phyloP scores from a whole-genome alignment of 2,797 vertebrate genomes.

The Leptoclinus maculatus region DNA sequence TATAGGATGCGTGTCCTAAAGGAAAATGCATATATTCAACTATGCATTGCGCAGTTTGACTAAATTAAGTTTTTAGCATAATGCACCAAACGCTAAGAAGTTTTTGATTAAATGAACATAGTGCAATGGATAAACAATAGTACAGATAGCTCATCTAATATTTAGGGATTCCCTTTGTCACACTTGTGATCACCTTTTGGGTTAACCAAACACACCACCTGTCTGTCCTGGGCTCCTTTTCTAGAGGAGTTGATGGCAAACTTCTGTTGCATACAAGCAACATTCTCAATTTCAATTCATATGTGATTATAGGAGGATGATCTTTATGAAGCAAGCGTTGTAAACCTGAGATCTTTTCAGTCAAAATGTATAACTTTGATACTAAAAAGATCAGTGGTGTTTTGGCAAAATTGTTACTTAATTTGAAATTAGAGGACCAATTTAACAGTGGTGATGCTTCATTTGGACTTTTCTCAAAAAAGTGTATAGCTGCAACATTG shows the following conservation, averaged over 20 bases:
- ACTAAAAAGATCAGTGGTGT: too few relatives aligned
- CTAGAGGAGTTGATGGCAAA: neutral
- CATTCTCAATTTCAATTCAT: neutral
- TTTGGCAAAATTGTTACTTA: too few relatives aligned
- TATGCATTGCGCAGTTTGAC: rapidly evolving
- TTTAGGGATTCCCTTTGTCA: neutral
- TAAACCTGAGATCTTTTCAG: neutral
- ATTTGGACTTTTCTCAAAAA: neutral
- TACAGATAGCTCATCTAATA: neutral
- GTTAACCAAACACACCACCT: neutral
- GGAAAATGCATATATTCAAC: neutral
- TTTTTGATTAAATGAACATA: neutral
- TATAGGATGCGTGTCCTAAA: neutral
- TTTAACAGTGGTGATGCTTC: neutral
- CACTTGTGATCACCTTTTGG: neutral
- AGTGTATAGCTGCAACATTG: neutral
- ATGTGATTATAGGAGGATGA: neutral
- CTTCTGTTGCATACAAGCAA: neutral
- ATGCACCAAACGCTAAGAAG: neutral
- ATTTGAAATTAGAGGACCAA: too few relatives aligned
- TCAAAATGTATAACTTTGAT: neutral
- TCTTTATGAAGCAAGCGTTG: neutral
- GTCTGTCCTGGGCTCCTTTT: neutral
- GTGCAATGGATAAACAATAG: neutral
- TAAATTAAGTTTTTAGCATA: rapidly evolving